Evolutionary conservation across 2,888 invertebrate genomes (phyloP).

Genomic region (Phaedon cochleariae): DNA sequence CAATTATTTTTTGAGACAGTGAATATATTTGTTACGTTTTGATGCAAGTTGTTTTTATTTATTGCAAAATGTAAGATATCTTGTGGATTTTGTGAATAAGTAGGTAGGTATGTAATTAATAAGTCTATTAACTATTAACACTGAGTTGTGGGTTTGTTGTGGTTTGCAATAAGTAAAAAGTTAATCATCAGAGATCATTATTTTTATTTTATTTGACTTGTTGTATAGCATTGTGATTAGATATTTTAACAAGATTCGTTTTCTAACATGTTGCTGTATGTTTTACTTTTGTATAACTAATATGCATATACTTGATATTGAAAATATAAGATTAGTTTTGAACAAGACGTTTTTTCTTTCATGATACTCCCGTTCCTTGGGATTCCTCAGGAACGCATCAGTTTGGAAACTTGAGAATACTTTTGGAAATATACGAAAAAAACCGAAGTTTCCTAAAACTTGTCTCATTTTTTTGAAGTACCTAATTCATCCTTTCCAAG

Average conservation of each 20-base stretch:
- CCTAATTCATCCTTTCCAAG: no score
- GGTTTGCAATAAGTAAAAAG: conserved; percentile 44
- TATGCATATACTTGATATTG: conserved; percentile 18
- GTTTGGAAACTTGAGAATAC: no score
- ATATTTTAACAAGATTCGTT: conserved; percentile 48
- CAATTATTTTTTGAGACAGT: no score
- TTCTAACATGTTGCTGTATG: conserved; percentile 18
- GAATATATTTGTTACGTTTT: not conserved
- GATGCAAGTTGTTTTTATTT: conserved; percentile 34
- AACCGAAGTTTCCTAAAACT: no score
- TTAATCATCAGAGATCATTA: conserved; percentile 33
- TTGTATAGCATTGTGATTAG: conserved; percentile 60
- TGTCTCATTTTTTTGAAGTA: no score
- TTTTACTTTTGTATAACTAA: conserved; percentile 22
- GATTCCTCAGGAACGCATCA: no score
- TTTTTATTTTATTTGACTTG: conserved; percentile 27
- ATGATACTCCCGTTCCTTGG: no score
- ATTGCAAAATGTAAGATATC: conserved; percentile 45
- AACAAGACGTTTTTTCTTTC: not conserved
- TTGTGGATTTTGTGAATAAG: conserved; percentile 48
- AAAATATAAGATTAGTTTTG: conserved; percentile 17
- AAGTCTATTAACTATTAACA: conserved; percentile 15
- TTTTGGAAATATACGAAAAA: no score
- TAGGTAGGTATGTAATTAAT: conserved; percentile 39
- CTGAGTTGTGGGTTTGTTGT: conserved; percentile 3